These are phyloP conservation scores for Tricholaema leucomelas DNA, from an alignment of 2,113 vertebrate species.

Conservation along the genomic window DNA sequence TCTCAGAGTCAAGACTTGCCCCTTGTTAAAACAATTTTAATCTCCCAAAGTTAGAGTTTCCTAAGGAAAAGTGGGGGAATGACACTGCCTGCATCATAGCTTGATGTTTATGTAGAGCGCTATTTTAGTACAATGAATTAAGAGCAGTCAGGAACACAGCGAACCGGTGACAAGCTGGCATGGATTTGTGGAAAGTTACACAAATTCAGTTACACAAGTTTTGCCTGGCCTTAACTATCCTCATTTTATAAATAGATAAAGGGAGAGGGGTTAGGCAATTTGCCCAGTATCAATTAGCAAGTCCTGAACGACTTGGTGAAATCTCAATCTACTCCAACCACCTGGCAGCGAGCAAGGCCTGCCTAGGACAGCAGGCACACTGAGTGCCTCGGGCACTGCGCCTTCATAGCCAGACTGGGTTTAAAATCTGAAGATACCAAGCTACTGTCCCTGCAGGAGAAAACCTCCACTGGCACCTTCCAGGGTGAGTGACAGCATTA, in stretches of 20 bases:
- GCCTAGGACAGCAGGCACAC: not conserved
- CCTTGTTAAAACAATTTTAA: not conserved
- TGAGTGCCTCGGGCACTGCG: accelerated
- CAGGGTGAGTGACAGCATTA: not conserved
- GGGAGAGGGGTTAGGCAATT: slow-evolving; percentile 18
- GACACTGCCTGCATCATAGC: not conserved
- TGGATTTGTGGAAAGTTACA: slow-evolving; percentile 68
- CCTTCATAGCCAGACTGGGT: accelerated
- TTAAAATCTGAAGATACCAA: accelerated
- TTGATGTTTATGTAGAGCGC: not conserved
- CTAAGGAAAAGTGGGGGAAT: slow-evolving; percentile 11
- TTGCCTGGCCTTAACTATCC: slow-evolving; percentile 53
- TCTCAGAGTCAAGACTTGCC: not conserved
- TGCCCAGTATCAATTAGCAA: slow-evolving; percentile 62
- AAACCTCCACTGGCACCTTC: accelerated
- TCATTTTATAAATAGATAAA: slow-evolving; percentile 65
- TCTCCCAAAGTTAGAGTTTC: not conserved
- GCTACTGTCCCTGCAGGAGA: not conserved
- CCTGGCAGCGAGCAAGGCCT: not conserved
- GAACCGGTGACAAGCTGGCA: slow-evolving; percentile 62
- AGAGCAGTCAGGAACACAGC: slow-evolving; percentile 60
- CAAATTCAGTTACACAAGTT: slow-evolving; percentile 69
- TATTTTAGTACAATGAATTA: slow-evolving; percentile 60
- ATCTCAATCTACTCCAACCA: slow-evolving; percentile 5
- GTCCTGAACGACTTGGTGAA: slow-evolving; percentile 5